A percentile compares a stretch with the other conserved stretches of the same genome.
These are phyloP conservation scores for Brachyopa scutellaris DNA, from an alignment of 2,888 invertebrate species.

Conservation along the genomic window DNA sequence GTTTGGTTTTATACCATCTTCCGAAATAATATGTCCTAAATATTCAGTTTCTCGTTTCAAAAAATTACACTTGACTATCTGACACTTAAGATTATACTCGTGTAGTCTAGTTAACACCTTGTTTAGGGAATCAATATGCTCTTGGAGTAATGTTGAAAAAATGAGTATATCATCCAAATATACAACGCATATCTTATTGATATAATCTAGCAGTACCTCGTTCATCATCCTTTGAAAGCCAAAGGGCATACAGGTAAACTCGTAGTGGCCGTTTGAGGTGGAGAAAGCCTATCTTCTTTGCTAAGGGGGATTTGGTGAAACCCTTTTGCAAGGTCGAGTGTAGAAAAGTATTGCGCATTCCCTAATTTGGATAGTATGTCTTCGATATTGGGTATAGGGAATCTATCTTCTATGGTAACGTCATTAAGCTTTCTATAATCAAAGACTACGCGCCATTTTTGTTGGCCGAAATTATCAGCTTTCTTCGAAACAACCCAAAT, in stretches of 20 bases:
- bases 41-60: constrained; percentile 2
- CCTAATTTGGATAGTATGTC: too few species aligned
- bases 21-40: too few species aligned
- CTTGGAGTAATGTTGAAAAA: too few species aligned
- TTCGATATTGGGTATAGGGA: neutral
- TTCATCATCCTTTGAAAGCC: constrained; percentile 27
- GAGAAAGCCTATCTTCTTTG: neutral
- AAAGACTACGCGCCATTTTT: constrained; percentile 42
- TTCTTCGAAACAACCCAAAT: constrained; percentile 58
- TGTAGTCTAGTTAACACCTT: constrained; percentile 1
- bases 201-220: constrained; percentile 1
- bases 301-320: neutral
- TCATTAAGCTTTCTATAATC: constrained; percentile 4
- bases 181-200: too few species aligned
- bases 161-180: too few species aligned
- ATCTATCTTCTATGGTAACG: neutral
- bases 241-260: constrained; percentile 24
- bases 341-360: too few species aligned
- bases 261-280: constrained; percentile 2
- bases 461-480: constrained; percentile 20
- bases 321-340: neutral
- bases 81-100: constrained; percentile 8
- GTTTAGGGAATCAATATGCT: too few species aligned
- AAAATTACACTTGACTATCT: constrained; percentile 27
- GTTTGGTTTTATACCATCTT: constrained; percentile 56